Base-by-base conservation (phyloP, 1,140 invertebrate genomes). In the Brachionus manjavacas region DNA sequence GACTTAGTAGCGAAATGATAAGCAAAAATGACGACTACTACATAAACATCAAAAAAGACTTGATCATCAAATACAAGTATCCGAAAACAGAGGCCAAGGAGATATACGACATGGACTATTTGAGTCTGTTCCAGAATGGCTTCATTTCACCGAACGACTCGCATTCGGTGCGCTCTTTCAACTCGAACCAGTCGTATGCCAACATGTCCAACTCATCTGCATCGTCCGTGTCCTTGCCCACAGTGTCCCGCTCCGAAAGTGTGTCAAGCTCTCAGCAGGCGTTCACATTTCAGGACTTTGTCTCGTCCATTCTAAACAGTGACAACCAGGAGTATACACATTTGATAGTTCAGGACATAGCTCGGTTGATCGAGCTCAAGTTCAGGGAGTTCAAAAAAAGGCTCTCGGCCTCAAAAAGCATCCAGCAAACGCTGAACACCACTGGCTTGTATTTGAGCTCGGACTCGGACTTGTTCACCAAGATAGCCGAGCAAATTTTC, bases 221-320 rank as follows among this genome's bases (percentile, higher is more conserved):
- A 2, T 39, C 28, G 7, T 72, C 68, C 1, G 16, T 39, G 6
- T 68, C 25, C 4, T 1, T 31, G 64, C 64, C 14, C 0, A 68
- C 64, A 39, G 66, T 31, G 25, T 35, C 66, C 1, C 25, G 31
- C 4, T 31, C 31, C 0, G 66, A 68, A 14, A 39, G 20, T 11
- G 52, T 39, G 7, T 64, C 25, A 9, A 25, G 11, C n/a, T 23
- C 11, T 4, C 9, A 81, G 2, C 52, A 81, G 11, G 14, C 79
- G 16, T 81, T 41, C 52, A 64, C 79, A 4, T 81, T 81, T 81
- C 79, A 81, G 39, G 79, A 81, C 31, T 81, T 81, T 81, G 79
- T 81, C n/a, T 81, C 79, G 49, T 64, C 52, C 12, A 60, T 81
- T 20, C 12, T 81, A 35, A 81, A 66, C 28, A 64, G 39, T 23